Conservation (phyloP, 1,140 invertebrate species). For the Drusus annulatus region DNA sequence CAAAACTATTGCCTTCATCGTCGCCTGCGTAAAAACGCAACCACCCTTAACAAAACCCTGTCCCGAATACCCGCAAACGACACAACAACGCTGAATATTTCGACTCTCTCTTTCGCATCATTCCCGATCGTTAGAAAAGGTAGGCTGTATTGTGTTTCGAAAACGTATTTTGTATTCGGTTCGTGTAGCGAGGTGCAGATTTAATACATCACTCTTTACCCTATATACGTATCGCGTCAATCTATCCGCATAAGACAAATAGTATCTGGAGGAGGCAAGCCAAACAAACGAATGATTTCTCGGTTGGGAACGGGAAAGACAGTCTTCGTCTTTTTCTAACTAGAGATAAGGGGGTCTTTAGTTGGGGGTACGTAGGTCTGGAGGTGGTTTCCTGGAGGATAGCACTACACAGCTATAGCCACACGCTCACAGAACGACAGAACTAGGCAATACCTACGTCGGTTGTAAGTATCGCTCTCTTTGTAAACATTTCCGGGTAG, state of each 20-base stretch:
- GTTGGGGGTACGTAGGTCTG: slow-evolving; percentile 22
- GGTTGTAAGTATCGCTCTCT: slow-evolving; percentile 41
- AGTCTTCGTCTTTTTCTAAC: slow-evolving; percentile 42
- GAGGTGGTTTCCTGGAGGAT: slow-evolving; percentile 26
- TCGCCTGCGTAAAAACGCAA: slow-evolving; percentile 31
- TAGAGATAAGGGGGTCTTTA: neutral
- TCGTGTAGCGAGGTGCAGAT: neutral
- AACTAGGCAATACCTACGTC: slow-evolving; percentile 55
- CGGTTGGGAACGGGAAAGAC: slow-evolving; percentile 9
- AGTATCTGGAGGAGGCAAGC: slow-evolving; percentile 59
- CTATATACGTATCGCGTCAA: slow-evolving; percentile 59
- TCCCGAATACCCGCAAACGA: neutral
- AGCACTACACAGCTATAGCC: slow-evolving; percentile 34
- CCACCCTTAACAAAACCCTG: neutral
- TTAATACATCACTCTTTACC: slow-evolving; percentile 55
- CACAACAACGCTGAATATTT: neutral
- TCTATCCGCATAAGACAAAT: slow-evolving; percentile 60
- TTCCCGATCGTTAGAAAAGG: neutral
- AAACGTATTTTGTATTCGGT: neutral
- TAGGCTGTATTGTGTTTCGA: neutral
- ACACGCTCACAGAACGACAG: slow-evolving; percentile 47
- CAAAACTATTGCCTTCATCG: slow-evolving; percentile 54
- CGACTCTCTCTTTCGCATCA: neutral
- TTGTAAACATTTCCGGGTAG: slow-evolving; percentile 58
- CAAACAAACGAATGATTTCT: slow-evolving; percentile 59